Evolutionary conservation across 1,140 invertebrate genomes (phyloP), one percentile per base, ranked within the genome.

Genomic region (Drosophila biarmipes): DNA sequence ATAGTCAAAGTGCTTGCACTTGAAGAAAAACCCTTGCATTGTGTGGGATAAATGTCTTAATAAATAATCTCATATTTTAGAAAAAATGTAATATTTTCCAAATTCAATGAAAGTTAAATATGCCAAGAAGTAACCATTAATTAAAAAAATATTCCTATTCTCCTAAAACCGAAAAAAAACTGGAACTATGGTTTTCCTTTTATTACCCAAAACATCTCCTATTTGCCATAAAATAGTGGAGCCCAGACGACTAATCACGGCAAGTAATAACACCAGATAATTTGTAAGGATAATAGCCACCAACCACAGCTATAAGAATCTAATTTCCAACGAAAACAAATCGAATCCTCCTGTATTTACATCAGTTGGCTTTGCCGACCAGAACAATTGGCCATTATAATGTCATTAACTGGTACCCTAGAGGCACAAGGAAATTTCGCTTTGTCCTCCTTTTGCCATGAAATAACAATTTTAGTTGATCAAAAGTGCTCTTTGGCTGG

Each of bases 381-480:
- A 38, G 34, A 57, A 75, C 73, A 67, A 67, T 67, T 75, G 61
- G 72, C 53, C 78, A 87, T 86, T 86, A 87, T 87, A 87, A 86
- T 80, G 73, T 59, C 82, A 86, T 86, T 86, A 86, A 78, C 56
- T 53, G 56, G 21, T 38, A 21, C 52, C 55, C 63, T 24, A 11
- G 43, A 42, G 72, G 52, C 51, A 29, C 27, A 48, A 14, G 34
- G 52, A 76, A 21, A 73, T 29, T 68, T 45, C 21, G 27, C 37
- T 49, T 49, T 49, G 52, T 35, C 53, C 40, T 35, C 59, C 15
- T 62, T 38, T 6, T 59, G 37, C 68, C 51, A 37, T 61, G 42
- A 67, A 85, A 84, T 72, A 69, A 80, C 67, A 73, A 73, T 86
- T 80, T 82, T 35, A 71, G 69, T 74, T 63, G 73, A 77, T 79